A percentile compares a stretch with the other conserved stretches of the same genome.
Conservation (phyloP, 2,113 vertebrate genomes). For the Ibidorhyncha struthersii region DNA sequence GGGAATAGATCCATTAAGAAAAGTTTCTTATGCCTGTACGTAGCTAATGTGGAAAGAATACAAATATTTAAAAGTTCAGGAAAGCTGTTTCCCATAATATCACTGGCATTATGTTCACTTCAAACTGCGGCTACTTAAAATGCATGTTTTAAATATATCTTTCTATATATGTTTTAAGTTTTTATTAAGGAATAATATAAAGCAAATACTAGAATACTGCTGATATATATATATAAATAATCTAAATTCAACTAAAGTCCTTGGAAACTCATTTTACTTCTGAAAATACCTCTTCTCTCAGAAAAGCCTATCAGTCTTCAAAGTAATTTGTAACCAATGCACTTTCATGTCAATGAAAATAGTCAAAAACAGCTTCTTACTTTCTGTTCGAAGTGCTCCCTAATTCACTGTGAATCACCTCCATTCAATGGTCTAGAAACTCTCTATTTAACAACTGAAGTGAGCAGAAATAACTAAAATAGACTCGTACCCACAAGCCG, state of each 20-base stretch:
- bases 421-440: neutral
- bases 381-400: constrained; percentile 20
- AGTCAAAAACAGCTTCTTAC: neutral
- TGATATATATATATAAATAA: neutral
- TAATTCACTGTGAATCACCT: constrained; percentile 24
- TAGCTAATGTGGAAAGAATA: neutral
- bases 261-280: neutral
- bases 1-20: neutral
- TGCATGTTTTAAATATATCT: neutral
- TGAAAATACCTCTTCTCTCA: neutral
- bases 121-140: neutral
- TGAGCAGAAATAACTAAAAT: neutral
- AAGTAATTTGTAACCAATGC: neutral
- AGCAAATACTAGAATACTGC: neutral
- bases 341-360: neutral
- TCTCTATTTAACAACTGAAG: neutral
- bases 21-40: neutral
- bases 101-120: neutral
- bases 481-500: neutral
- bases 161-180: neutral
- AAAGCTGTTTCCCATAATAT: neutral
- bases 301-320: neutral
- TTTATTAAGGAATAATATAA: neutral
- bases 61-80: neutral
- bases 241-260: neutral